phyloP scores from a whole-genome alignment of 2,888 invertebrate species.

The Choristoneura rosaceana region DNA sequence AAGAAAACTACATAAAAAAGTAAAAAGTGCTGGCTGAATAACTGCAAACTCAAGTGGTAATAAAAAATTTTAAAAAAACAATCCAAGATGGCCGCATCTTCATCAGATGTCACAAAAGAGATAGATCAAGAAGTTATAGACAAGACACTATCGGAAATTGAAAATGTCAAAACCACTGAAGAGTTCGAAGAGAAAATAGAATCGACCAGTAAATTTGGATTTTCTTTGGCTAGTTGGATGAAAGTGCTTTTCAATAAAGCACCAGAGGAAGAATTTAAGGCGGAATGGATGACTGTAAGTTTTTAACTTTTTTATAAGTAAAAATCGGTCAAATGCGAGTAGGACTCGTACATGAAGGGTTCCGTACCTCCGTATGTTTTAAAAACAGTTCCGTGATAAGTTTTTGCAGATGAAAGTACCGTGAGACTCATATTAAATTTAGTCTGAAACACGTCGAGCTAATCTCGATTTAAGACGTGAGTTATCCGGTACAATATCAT shows the following conservation, averaged over 20 bases:
- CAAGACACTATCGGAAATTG: constrained; percentile 61
- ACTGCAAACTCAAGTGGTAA: neutral
- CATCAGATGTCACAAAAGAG: constrained; percentile 45
- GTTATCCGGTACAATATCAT: too few relatives aligned
- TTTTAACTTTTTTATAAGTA: neutral
- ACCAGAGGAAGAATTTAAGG: constrained; percentile 61
- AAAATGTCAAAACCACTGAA: constrained; percentile 60
- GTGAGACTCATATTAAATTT: too few relatives aligned
- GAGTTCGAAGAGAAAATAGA: constrained; percentile 64
- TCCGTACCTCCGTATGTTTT: too few relatives aligned
- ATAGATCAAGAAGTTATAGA: constrained; percentile 58
- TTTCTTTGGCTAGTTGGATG: constrained; percentile 70
- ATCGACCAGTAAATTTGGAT: constrained; percentile 59
- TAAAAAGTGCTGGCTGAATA: constrained; percentile 2
- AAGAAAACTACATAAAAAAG: neutral
- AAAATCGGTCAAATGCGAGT: too few relatives aligned
- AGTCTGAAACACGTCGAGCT: too few relatives aligned
- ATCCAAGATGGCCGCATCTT: constrained; percentile 62
- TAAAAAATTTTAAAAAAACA: constrained; percentile 28
- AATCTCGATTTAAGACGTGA: too few relatives aligned
- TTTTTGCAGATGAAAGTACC: too few relatives aligned
- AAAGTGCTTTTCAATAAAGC: constrained; percentile 67
- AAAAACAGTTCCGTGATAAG: too few relatives aligned
- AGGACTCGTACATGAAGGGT: too few relatives aligned
- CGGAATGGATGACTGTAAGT: constrained; percentile 76